phyloP scores from a whole-genome alignment of 2,113 vertebrate genomes.

The Panthera uncia region DNA sequence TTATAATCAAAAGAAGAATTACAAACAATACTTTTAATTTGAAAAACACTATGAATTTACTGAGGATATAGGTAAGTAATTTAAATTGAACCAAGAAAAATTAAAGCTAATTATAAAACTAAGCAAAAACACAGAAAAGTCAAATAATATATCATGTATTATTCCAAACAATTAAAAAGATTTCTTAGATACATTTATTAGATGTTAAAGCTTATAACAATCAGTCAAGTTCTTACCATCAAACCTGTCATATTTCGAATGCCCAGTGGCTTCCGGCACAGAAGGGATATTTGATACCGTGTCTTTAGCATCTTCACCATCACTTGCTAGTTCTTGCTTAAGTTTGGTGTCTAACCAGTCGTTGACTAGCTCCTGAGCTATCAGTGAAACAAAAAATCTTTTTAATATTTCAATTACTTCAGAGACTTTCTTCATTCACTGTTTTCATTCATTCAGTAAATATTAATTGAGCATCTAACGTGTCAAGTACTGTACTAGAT shows the following conservation, averaged over 20 bases:
- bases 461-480: slow-evolving; percentile 15
- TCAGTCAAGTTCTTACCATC: slow-evolving; percentile 86
- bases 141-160: slow-evolving; percentile 28
- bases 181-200: slow-evolving; percentile 26
- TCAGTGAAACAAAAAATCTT: slow-evolving; percentile 47
- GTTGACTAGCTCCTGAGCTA: slow-evolving; percentile 91
- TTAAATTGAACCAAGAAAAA: slow-evolving; percentile 57
- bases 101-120: slow-evolving; percentile 55
- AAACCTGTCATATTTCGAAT: slow-evolving; percentile 85
- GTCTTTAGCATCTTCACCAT: slow-evolving; percentile 82
- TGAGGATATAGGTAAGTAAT: slow-evolving; percentile 17
- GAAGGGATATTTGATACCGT: not conserved
- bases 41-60: slow-evolving; percentile 35
- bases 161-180: slow-evolving; percentile 45
- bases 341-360: slow-evolving; percentile 92
- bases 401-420: slow-evolving; percentile 48
- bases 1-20: slow-evolving; percentile 49
- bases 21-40: slow-evolving; percentile 56
- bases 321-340: slow-evolving; percentile 85
- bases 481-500: not conserved
- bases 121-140: slow-evolving; percentile 46
- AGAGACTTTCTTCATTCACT: slow-evolving; percentile 33
- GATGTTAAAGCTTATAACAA: slow-evolving; percentile 18
- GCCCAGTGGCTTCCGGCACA: slow-evolving; percentile 44
- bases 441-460: slow-evolving; percentile 24